Percentiles rank a stretch among this genome's conserved stretches.
Evolutionary conservation across 1,140 invertebrate species (phyloP).

Genomic region (Lepidostoma basale): DNA sequence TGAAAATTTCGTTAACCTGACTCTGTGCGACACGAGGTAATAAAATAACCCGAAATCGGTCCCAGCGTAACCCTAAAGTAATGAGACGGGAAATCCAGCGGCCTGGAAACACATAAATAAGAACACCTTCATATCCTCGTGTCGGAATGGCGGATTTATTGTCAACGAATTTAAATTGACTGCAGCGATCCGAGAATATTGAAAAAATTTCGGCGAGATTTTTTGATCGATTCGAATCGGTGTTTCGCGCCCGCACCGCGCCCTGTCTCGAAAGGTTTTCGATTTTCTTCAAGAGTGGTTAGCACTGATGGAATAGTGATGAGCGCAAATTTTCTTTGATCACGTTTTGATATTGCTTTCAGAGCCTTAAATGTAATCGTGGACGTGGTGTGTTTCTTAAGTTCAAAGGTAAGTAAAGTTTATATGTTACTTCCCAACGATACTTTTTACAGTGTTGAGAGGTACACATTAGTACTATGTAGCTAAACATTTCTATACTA

Average conservation of each 20-base stretch:
- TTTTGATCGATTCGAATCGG: background rate
- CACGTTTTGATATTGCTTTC: too few species aligned
- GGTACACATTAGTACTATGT: too few species aligned
- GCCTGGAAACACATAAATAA: conserved; percentile 19
- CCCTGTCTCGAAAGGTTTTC: background rate
- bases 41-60: background rate
- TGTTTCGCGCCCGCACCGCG: background rate
- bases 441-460: too few species aligned
- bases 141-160: conserved; percentile 18
- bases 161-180: background rate
- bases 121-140: background rate
- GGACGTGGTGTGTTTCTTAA: too few species aligned
- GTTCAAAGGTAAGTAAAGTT: too few species aligned
- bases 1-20: background rate
- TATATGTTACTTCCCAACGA: too few species aligned
- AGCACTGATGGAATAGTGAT: background rate
- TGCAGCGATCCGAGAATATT: background rate
- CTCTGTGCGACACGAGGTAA: too few species aligned
- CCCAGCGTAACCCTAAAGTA: conserved; percentile 7
- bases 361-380: too few species aligned
- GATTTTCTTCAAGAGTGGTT: background rate
- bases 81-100: conserved; percentile 15
- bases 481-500: too few species aligned
- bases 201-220: background rate
- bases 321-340: background rate